Base-by-base conservation (phyloP, 2,888 invertebrate genomes). In the Callosobruchus maculatus region DNA sequence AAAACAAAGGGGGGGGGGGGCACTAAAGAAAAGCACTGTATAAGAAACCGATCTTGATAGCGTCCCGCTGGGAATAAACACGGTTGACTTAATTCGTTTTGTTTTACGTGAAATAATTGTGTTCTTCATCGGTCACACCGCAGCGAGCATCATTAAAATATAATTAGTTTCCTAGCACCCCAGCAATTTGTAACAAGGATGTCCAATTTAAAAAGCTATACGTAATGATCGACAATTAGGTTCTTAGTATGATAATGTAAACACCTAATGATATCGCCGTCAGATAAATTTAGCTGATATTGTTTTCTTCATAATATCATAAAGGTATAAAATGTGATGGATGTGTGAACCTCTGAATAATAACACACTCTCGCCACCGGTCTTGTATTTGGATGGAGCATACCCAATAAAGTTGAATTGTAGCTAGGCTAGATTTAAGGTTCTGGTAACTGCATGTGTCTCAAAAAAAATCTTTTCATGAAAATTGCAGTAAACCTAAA, bases 151-250 rank as follows among this genome's bases (percentile, higher is more conserved):
- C 49, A 49, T 49, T 49, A 49, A 49, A 49, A 49, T 49, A 49
- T 18, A 49, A 49, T 49, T 49, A 49, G 49, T 49, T 49, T 49
- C 13, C 5, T 49, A 49, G 49, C 49, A 49, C 49, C 49, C 49
- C 13, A 49, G 70, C 20, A 70, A 26, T 70, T 70, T 70, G 21
- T 70, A 26, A 70, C 70, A 21, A 26, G 70, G 21, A 70, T 22
- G 70, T 26, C 26, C 26, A 70, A 70, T 26, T 22, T 26, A 70
- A 70, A 70, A 20, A 70, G 49, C 3, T 49, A 49, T 49, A 49
- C 30, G 13, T 76, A 76, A 76, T 74, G 74, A 76, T 76, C 74
- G 73, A 71, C 72, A 74, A 76, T 76, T 76, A 74, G 49, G 49
- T 18, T 49, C 49, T 49, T 49, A 49, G 49, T 49, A 49, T 49